Percentiles rank a stretch among this genome's conserved stretches.
Evolutionary conservation across 1,140 invertebrate genomes (phyloP).

Genomic region (Drosophila tani): DNA sequence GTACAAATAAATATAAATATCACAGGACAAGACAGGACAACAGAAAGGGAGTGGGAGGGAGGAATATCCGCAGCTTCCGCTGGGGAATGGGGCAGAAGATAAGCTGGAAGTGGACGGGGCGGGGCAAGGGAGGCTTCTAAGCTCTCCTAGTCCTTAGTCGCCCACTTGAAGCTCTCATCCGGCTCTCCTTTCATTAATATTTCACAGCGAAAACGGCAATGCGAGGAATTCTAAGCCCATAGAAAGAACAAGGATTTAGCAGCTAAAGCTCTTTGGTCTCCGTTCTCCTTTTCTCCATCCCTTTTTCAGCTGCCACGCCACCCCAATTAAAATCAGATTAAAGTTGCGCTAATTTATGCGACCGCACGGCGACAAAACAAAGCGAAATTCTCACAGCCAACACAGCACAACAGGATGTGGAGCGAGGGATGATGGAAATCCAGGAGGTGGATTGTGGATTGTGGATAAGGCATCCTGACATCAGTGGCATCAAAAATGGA

Average conservation of each 20-base stretch:
- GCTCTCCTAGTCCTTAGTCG: slow-evolving; percentile 35
- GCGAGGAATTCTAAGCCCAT: slow-evolving; percentile 55
- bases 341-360: slow-evolving; percentile 82
- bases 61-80: slow-evolving; percentile 14
- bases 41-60: not conserved
- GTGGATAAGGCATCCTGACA: slow-evolving; percentile 33
- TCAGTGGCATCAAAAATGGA: slow-evolving; percentile 45
- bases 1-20: slow-evolving; percentile 72
- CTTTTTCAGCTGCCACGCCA: slow-evolving; percentile 22
- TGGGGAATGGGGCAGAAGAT: slow-evolving; percentile 19
- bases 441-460: slow-evolving; percentile 10
- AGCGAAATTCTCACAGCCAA: slow-evolving; percentile 49
- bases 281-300: not conserved
- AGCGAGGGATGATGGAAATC: slow-evolving; percentile 7
- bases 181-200: slow-evolving; percentile 71
- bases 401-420: slow-evolving; percentile 30
- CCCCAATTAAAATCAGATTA: slow-evolving; percentile 83
- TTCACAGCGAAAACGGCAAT: slow-evolving; percentile 58
- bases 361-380: slow-evolving; percentile 81
- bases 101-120: slow-evolving; percentile 14
- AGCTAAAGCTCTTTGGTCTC: slow-evolving; percentile 42
- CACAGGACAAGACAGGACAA: slow-evolving; percentile 26
- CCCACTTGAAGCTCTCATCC: slow-evolving; percentile 41
- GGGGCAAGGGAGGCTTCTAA: slow-evolving; percentile 19
- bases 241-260: slow-evolving; percentile 59